phyloP scores from a whole-genome alignment of 2,888 invertebrate species.

The Drosophila glabriapex region DNA sequence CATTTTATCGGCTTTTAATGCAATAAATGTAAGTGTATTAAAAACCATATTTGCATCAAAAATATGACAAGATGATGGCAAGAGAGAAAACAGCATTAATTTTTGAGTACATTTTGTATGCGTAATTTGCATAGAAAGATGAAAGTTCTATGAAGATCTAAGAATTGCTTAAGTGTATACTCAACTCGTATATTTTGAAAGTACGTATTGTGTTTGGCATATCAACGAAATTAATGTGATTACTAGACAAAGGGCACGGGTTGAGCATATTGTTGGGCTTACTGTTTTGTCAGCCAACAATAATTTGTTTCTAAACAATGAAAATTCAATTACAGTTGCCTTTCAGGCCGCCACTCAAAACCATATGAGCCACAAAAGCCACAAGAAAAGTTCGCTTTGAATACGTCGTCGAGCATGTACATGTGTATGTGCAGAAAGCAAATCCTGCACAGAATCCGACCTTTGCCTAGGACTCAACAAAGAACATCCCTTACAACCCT shows the following conservation, averaged over 20 bases:
- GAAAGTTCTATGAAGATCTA: neutral
- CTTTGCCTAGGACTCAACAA: constrained; percentile 42
- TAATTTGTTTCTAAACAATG: constrained; percentile 74
- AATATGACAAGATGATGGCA: neutral
- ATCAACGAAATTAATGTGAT: constrained; percentile 52
- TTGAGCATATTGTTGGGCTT: constrained; percentile 39
- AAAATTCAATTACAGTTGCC: constrained; percentile 71
- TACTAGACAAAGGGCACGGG: constrained; percentile 30
- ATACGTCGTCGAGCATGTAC: constrained; percentile 18
- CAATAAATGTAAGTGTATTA: constrained; percentile 30
- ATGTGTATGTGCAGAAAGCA: constrained; percentile 11
- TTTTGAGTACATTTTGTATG: neutral
- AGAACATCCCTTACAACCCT: constrained; percentile 29
- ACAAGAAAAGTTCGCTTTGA: constrained; percentile 53
- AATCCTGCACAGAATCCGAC: constrained; percentile 26
- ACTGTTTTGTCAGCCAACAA: constrained; percentile 64
- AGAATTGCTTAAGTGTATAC: neutral
- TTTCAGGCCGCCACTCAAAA: constrained; percentile 43
- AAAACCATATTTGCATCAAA: constrained; percentile 1
- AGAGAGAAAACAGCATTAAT: neutral
- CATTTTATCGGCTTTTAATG: constrained; percentile 28
- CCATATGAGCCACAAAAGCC: constrained; percentile 62
- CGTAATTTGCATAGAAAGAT: neutral
- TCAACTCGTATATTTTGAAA: constrained; percentile 4
- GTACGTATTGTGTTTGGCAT: neutral